Base-by-base conservation (phyloP, 2,888 invertebrate genomes). In the Drosophila kokeensis region DNA sequence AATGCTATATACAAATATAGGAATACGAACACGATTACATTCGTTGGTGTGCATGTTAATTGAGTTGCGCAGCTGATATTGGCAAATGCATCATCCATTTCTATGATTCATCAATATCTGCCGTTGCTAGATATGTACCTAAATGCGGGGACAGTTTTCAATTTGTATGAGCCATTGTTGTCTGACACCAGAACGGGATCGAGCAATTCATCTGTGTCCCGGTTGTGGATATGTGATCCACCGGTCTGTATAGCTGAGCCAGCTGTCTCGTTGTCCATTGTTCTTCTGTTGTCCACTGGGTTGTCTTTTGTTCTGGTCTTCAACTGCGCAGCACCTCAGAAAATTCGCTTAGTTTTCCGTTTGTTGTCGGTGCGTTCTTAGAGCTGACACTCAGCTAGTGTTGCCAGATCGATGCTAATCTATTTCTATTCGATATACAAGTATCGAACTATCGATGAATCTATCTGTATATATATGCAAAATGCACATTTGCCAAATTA, bases 81-180 rank as follows among this genome's bases (percentile, higher is more conserved):
- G 68, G 71, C 68, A 42, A 40, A 34, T 30, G 52, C 60, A 73
- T 68, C 50, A 58, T 65, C 72, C 64, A 58, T 60, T 55, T 52
- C 42, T 7, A 38, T 85, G 87, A 85, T 72, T 85, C 87, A 87
- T 76, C 24, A 45, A 45, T 15, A 61, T 61, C 60, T 30, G 36
- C 65, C 83, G 76, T 45, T 24, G 15, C 4, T 32, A 55, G 15
- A 38, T 40, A 60, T 76, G 79, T 72, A 93, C 93, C 93, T 92
- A 87, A 92, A 92, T 59, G 85, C 89, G 54, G 91, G 91, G 68
- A 92, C 84, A 1, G 93, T 93, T 69, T 92, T 92, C 38, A 93
- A 62, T 59, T 90, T 92, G 73, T 90, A 93, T 32, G 74, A 63
- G 38, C 85, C 83, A 60, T 90, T 90, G 30, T 87, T 75, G 59